Conservation (phyloP, 2,888 invertebrate species). For the Agonum fuliginosum region DNA sequence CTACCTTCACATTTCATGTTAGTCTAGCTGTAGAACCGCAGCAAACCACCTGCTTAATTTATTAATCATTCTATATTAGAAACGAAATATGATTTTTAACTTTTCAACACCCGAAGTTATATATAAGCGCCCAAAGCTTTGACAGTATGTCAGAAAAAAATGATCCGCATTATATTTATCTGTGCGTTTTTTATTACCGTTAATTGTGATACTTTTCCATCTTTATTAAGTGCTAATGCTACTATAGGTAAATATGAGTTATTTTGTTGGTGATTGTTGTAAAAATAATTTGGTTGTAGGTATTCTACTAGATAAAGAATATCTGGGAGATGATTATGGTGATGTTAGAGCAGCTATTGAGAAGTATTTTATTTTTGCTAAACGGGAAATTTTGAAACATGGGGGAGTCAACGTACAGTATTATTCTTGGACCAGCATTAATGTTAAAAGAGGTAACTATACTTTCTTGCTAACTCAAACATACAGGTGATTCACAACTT, state of each 20-base stretch:
- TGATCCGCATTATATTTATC: slow-evolving; percentile 59
- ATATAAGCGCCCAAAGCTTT: slow-evolving; percentile 36
- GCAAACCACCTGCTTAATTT: slow-evolving; percentile 8
- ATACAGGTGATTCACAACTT: no score
- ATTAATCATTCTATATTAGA: slow-evolving; percentile 42
- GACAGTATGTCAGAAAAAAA: slow-evolving; percentile 38
- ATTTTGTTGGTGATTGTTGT: not conserved
- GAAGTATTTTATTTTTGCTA: slow-evolving; percentile 72
- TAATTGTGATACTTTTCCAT: slow-evolving; percentile 79
- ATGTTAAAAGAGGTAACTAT: slow-evolving; percentile 83
- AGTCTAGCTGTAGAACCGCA: slow-evolving; percentile 15
- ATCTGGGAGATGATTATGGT: slow-evolving; percentile 79
- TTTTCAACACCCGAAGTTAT: slow-evolving; percentile 30
- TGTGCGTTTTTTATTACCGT: slow-evolving; percentile 65
- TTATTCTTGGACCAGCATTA: slow-evolving; percentile 81
- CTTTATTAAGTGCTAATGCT: slow-evolving; percentile 83
- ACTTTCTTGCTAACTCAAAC: no score
- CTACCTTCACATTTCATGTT: slow-evolving; percentile 40
- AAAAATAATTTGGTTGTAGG: slow-evolving; percentile 72
- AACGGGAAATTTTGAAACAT: slow-evolving; percentile 79
- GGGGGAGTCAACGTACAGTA: slow-evolving; percentile 82
- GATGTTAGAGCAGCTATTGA: slow-evolving; percentile 79
- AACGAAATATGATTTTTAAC: slow-evolving; percentile 45
- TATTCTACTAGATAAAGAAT: slow-evolving; percentile 82
- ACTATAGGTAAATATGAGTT: slow-evolving; percentile 77